These are phyloP conservation scores for Spea bombifrons DNA, from an alignment of 2,113 vertebrate species.

Conservation along the genomic window DNA sequence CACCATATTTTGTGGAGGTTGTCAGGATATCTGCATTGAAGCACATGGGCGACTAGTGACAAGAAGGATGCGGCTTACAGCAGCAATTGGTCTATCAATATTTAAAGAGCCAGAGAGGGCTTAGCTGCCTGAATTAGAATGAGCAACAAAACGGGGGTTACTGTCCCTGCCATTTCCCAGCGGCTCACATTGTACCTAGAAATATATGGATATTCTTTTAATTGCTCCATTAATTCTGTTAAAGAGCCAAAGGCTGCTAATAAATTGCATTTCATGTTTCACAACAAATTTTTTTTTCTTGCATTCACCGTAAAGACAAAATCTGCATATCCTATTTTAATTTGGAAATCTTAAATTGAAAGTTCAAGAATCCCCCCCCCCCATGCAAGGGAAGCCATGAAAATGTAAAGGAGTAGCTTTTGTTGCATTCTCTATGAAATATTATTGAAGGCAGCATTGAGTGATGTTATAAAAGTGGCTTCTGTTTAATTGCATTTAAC, in stretches of 20 bases:
- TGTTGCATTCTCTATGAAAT: no score
- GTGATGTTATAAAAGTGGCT: no score
- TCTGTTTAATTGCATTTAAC: no score
- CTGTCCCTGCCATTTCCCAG: background rate
- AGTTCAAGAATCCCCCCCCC: no score
- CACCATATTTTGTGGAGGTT: background rate
- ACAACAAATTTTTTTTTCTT: no score
- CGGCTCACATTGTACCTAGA: background rate
- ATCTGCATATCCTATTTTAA: no score
- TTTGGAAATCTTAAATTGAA: no score
- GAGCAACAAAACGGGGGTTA: background rate
- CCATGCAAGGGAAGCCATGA: no score
- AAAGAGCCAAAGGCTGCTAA: background rate
- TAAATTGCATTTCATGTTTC: background rate
- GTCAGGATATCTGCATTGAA: background rate
- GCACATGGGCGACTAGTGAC: background rate
- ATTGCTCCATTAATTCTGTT: background rate
- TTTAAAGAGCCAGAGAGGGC: conserved; percentile 18
- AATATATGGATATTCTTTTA: background rate
- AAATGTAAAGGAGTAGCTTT: no score
- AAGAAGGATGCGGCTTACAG: conserved; percentile 11
- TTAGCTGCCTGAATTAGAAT: conserved; percentile 2
- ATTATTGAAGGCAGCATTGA: no score
- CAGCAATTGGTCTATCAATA: conserved; percentile 30
- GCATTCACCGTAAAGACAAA: no score